Percentiles rank a stretch among this genome's conserved stretches.
phyloP scores from a whole-genome alignment of 2,113 vertebrate species.

The Bujurquina vittata region DNA sequence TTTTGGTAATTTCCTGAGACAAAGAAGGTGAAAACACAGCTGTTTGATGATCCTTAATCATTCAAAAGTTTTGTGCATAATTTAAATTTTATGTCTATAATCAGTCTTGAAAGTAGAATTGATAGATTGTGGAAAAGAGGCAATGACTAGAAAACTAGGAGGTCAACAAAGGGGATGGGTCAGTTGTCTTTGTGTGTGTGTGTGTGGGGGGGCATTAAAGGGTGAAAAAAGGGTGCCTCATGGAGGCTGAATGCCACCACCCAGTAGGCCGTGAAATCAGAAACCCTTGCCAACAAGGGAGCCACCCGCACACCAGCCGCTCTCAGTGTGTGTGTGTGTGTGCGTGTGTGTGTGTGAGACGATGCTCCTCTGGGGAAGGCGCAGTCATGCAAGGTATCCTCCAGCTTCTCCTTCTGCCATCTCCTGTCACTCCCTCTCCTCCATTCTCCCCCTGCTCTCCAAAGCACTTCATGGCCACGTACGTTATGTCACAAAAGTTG shows the following conservation, averaged over 20 bases:
- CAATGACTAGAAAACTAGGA: neutral
- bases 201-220: constrained; percentile 34
- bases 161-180: constrained; percentile 48
- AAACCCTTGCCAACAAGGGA: constrained; percentile 79
- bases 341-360: neutral
- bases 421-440: constrained; percentile 44
- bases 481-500: constrained; percentile 18
- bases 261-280: constrained; percentile 82
- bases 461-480: constrained; percentile 12
- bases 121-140: neutral
- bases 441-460: constrained; percentile 31
- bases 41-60: neutral
- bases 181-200: constrained; percentile 43
- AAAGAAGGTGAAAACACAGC: neutral
- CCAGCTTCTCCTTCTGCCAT: constrained; percentile 65
- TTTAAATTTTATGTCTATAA: neutral
- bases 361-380: constrained; percentile 64
- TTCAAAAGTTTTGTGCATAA: neutral
- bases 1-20: neutral
- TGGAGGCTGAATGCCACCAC: constrained; percentile 78
- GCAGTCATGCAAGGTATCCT: constrained; percentile 79
- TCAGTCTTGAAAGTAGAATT: neutral
- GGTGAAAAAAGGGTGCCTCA: constrained; percentile 54
- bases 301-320: constrained; percentile 75
- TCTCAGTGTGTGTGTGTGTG: constrained; percentile 24